Percentiles rank a stretch among this genome's conserved stretches.
phyloP scores from a whole-genome alignment of 2,113 vertebrate genomes.

The Hystrix cristata region DNA sequence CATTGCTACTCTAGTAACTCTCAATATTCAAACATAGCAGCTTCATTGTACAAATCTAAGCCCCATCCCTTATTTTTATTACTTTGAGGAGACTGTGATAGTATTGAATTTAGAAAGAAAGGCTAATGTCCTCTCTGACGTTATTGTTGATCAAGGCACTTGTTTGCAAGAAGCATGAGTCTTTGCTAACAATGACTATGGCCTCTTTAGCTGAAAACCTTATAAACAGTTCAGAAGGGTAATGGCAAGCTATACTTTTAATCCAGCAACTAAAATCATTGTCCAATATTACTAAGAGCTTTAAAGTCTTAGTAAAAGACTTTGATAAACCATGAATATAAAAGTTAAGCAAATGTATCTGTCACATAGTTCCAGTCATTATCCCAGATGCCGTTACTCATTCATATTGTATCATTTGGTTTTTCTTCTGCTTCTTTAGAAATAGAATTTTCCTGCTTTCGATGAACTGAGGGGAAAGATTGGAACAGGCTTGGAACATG shows the following conservation, averaged over 20 bases:
- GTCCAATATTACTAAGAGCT: not conserved
- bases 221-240: slow-evolving; percentile 60
- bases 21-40: slow-evolving; percentile 78
- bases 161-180: slow-evolving; percentile 52
- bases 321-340: not conserved
- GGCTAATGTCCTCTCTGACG: slow-evolving; percentile 67
- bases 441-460: slow-evolving; percentile 46
- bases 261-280: slow-evolving; percentile 6
- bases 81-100: slow-evolving; percentile 60
- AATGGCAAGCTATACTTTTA: slow-evolving; percentile 40
- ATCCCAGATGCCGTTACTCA: slow-evolving; percentile 21
- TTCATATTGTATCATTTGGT: not conserved
- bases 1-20: slow-evolving; percentile 74
- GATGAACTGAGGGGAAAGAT: not conserved
- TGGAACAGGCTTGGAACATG: not conserved
- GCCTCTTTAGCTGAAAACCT: slow-evolving; percentile 43
- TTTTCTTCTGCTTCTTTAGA: not conserved
- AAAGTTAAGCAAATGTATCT: not conserved
- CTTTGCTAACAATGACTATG: slow-evolving; percentile 52
- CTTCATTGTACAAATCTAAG: slow-evolving; percentile 73
- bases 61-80: slow-evolving; percentile 79
- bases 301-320: slow-evolving; percentile 6
- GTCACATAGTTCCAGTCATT: slow-evolving; percentile 10
- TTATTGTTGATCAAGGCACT: slow-evolving; percentile 74
- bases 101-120: slow-evolving; percentile 73